phyloP scores from a whole-genome alignment of 2,113 vertebrate genomes.

The Microcebus jonahi region DNA sequence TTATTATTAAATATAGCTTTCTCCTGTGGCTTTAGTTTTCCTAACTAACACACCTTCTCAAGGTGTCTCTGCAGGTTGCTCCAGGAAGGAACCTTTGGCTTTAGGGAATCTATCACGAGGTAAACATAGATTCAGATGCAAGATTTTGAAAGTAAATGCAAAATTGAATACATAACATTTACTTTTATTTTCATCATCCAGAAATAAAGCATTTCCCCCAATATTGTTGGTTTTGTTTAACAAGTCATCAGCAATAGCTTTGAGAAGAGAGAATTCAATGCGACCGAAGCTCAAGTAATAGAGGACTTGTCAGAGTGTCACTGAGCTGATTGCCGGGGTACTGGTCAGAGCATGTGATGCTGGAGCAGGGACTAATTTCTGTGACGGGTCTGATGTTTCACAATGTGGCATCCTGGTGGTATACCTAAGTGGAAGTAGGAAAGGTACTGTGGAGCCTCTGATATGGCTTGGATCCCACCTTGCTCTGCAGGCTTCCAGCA shows the following conservation, averaged over 20 bases:
- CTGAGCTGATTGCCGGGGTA: background rate
- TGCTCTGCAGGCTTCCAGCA: constrained; percentile 54
- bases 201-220: too few species aligned
- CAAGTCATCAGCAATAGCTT: constrained; percentile 5
- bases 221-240: constrained; percentile 54
- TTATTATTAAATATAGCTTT: background rate
- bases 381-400: constrained; percentile 58
- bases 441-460: constrained; percentile 42
- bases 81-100: background rate
- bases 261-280: constrained; percentile 49
- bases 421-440: constrained; percentile 51
- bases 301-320: constrained; percentile 54
- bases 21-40: background rate
- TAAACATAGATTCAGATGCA: background rate
- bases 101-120: constrained; percentile 47
- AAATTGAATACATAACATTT: background rate
- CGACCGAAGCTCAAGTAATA: constrained; percentile 38
- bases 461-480: constrained; percentile 26
- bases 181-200: constrained; percentile 29
- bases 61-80: background rate
- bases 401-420: constrained; percentile 53
- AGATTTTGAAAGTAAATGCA: constrained; percentile 55
- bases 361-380: constrained; percentile 47
- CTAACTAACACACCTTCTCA: constrained; percentile 1
- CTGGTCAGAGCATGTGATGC: constrained; percentile 24